These are phyloP conservation scores for Bradypodion pumilum DNA, from an alignment of 2,797 vertebrate species.

Conservation along the genomic window DNA sequence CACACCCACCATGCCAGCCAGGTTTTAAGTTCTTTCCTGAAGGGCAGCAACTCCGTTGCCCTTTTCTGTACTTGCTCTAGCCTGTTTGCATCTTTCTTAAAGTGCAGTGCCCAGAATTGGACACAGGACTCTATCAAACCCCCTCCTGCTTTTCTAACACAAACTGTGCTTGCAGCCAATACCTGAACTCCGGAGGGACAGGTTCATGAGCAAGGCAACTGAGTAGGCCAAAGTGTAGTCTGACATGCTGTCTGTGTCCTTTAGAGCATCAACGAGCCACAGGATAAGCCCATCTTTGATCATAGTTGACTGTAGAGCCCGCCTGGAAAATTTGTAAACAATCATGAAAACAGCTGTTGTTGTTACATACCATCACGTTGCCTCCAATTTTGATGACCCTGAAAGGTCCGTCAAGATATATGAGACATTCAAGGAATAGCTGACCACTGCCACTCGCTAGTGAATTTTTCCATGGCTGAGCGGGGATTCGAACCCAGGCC, in stretches of 20 bases:
- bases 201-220: slow-evolving; percentile 92
- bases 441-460: no score
- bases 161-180: slow-evolving; percentile 26
- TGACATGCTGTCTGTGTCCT: slow-evolving; percentile 89
- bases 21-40: no score
- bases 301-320: slow-evolving; percentile 89
- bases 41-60: no score
- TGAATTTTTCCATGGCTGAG: no score
- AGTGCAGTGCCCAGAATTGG: no score
- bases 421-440: no score
- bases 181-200: slow-evolving; percentile 92
- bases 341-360: not conserved
- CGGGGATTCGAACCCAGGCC: no score
- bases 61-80: no score
- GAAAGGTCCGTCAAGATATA: no score
- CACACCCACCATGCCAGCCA: no score
- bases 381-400: not conserved
- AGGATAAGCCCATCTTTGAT: slow-evolving; percentile 87
- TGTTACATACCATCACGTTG: not conserved
- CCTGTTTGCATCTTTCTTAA: no score
- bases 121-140: not conserved
- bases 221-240: slow-evolving; percentile 91
- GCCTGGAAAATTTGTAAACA: slow-evolving; percentile 71
- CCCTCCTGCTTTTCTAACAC: not conserved
- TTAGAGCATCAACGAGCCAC: slow-evolving; percentile 89